Base-by-base conservation (phyloP, 2,888 invertebrate species). In the Hypomecis punctinalis region DNA sequence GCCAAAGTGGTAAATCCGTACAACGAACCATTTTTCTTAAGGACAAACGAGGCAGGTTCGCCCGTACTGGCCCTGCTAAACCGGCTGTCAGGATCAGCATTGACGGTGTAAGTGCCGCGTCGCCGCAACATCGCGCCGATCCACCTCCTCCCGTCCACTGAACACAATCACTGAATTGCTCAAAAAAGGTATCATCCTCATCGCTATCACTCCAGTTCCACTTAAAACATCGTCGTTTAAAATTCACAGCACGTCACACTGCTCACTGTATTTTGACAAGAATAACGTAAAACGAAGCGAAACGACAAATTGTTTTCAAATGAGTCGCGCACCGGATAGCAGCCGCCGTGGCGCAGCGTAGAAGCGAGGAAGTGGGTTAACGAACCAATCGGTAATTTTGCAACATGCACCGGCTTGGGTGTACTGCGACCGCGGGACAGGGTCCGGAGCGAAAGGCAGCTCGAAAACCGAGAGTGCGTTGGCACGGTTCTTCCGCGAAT, bases 101-200 rank as follows among this genome's bases (percentile, higher is more conserved):
- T 93, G 63, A 93, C 92, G 36, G 92, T 90, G 72, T 93, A 93
- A 53, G 87, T 90, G 65, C 91, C 91, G 61, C 92, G 88, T 51
- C 90, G 86, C 48, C 92, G 85, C 77, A 92, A 78, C 92, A 92
- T 92, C 67, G 68, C 84, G 76, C 72, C 74, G 75, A 62, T 67
- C 68, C 67, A 71, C 69, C 74, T 73, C 69, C 68, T 74, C 72
- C 69, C 70, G 63, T 64, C 52, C 68, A 60, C 65, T 60, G 45
- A 39, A 55, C 67, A 71, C 68, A 63, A 56, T 48, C 61, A 68
- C 63, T 54, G 13, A 36, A 37, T 51, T 59, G 59, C 60, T 40
- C 42, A 47, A 53, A 10, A 39, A 47, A 55, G 49, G 51, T 54
- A 66, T 53, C 64, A 64, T 68, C 72, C 71, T 67, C 71, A 73